Percentiles rank a stretch among this genome's conserved stretches.
phyloP scores from a whole-genome alignment of 2,888 invertebrate genomes.

The Coleophora flavipennella region DNA sequence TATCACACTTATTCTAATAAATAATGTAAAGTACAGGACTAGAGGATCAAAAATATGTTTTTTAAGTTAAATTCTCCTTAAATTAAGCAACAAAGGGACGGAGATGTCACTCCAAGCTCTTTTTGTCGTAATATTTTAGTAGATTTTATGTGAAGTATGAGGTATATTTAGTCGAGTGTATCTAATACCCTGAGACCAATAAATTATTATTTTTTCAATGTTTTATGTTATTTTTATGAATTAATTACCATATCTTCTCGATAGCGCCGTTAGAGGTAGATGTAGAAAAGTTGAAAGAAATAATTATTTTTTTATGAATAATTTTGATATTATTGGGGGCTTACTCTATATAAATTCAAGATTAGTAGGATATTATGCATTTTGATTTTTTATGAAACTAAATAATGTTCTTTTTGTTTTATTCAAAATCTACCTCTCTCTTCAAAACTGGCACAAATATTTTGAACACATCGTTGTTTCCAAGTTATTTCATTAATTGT shows the following conservation, averaged over 20 bases:
- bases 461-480: slow-evolving; percentile 44
- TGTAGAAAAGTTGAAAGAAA: too few species aligned
- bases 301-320: too few species aligned
- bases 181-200: slow-evolving; percentile 28
- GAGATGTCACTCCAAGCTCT: slow-evolving; percentile 45
- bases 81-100: slow-evolving; percentile 43
- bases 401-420: slow-evolving; percentile 5
- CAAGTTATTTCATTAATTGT: slow-evolving; percentile 1
- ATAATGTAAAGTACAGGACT: slow-evolving; percentile 44
- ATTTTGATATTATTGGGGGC: too few species aligned
- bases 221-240: not conserved
- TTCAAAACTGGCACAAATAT: slow-evolving; percentile 33
- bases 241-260: too few species aligned
- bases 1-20: slow-evolving; percentile 19
- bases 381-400: too few species aligned
- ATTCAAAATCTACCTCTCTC: slow-evolving; percentile 27
- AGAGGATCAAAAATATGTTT: slow-evolving; percentile 44
- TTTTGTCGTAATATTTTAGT: slow-evolving; percentile 16
- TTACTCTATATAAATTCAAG: too few species aligned
- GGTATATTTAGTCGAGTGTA: slow-evolving; percentile 11
- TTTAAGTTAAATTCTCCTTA: slow-evolving; percentile 15
- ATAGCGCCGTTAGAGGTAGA: slow-evolving; percentile 33
- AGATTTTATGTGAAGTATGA: slow-evolving; percentile 11
- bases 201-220: slow-evolving; percentile 10
- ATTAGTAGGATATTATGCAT: too few species aligned